Conservation (phyloP, 2,797 vertebrate species). For the Sciaenops ocellatus region DNA sequence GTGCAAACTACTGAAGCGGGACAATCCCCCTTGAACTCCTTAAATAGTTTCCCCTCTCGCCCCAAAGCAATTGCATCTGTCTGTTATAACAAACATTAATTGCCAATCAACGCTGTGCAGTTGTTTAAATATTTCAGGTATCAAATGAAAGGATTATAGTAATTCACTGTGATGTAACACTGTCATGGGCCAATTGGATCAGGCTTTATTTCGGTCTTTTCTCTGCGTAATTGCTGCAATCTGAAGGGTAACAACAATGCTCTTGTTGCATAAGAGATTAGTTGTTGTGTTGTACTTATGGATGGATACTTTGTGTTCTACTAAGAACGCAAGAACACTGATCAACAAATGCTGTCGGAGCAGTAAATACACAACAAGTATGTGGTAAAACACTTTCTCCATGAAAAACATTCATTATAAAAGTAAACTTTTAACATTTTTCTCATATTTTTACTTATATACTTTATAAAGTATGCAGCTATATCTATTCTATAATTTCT, state of each 20-base stretch:
- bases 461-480: not conserved
- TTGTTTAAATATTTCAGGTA: slow-evolving; percentile 22
- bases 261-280: slow-evolving; percentile 60
- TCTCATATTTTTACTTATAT: not conserved
- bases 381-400: slow-evolving; percentile 2
- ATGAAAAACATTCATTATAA: slow-evolving; percentile 19
- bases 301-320: slow-evolving; percentile 36
- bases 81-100: slow-evolving; percentile 26
- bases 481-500: not conserved
- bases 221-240: slow-evolving; percentile 26
- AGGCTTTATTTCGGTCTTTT: slow-evolving; percentile 38
- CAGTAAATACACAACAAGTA: slow-evolving; percentile 14
- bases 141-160: slow-evolving; percentile 34
- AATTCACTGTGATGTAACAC: slow-evolving; percentile 47
- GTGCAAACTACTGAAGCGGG: slow-evolving; percentile 4
- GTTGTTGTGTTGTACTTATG: slow-evolving; percentile 27
- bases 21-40: slow-evolving; percentile 5
- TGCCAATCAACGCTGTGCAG: slow-evolving; percentile 1
- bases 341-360: slow-evolving; percentile 11
- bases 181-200: slow-evolving; percentile 21
- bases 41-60: not conserved
- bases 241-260: slow-evolving; percentile 35
- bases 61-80: not conserved
- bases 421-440: slow-evolving; percentile 27
- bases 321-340: not conserved